Base-by-base conservation (phyloP, 2,113 vertebrate species). In the Agapornis roseicollis region DNA sequence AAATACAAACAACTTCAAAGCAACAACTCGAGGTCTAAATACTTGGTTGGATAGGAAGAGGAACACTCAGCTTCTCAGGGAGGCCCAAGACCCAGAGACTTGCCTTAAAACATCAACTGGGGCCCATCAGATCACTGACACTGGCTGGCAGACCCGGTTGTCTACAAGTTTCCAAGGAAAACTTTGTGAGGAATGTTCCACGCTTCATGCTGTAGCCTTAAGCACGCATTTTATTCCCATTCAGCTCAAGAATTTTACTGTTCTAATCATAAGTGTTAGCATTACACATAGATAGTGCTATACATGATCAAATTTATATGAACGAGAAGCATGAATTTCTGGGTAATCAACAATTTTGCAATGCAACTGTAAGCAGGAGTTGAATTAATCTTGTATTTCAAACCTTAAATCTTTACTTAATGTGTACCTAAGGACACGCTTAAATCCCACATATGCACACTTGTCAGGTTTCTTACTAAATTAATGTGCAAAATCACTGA, bases 391-490 rank as follows among this genome's bases (percentile, higher is more conserved):
- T 84, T 90, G 1, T 9, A 68, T 68, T 84, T 86, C 74, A 66
- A 65, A 85, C 55, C 60, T 92, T 84, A 78, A 95, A 94, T 94
- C 92, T 93, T 74, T 78, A 8, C 33, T 88, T 78, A 95, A 94
- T 83, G 68, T 14, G 60, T 31, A 90, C 69, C 92, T 55, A 64
- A 93, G 88, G 92, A 95, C 41, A 31, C 20, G 52, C 63, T 87
- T 58, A 35, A 94, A 72, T 77, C 77, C 78, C 23, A 29, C 80
- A 49, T 58, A 19, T 1, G 35, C 78, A 87, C 69, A 79, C 24
- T 89, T 87, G 90, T 88, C 83, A 85, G 84, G 66, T 39, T 94
- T 92, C 82, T 73, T 33, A 42, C 88, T 56, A 85, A 91, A 96
- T 85, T 94, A 91, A 80, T 42, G 46, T 41, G 76, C 72, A 92